Conservation (phyloP, 2,113 vertebrate genomes). For the Antechinus flavipes region DNA sequence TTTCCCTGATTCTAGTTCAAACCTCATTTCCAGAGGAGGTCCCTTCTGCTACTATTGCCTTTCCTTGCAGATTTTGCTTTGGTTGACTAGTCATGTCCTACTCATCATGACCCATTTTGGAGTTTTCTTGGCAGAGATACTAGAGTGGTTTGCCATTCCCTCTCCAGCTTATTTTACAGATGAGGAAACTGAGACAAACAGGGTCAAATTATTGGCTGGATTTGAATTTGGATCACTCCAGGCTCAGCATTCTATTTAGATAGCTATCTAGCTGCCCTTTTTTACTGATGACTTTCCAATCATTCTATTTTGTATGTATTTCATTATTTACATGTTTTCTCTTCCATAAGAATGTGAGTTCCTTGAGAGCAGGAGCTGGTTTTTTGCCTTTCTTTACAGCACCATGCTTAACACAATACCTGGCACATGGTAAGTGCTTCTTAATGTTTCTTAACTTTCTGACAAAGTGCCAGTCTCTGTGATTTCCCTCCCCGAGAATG, state of each 20-base stretch:
- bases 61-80: not conserved
- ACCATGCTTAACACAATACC: not conserved
- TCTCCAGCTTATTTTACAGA: not conserved
- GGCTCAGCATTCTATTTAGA: no score
- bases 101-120: not conserved
- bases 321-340: not conserved
- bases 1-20: not conserved
- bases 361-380: not conserved
- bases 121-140: not conserved
- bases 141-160: not conserved
- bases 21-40: no score
- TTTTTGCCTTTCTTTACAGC: not conserved
- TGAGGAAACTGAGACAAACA: not conserved
- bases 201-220: not conserved
- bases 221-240: not conserved
- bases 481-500: not conserved
- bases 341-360: not conserved
- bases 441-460: not conserved
- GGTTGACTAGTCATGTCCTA: not conserved
- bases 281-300: no score
- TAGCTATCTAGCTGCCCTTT: no score
- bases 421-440: not conserved
- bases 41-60: not conserved
- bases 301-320: not conserved
- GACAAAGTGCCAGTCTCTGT: not conserved